Conservation (phyloP, 2,113 vertebrate species). For the Mormyrus lacerda region DNA sequence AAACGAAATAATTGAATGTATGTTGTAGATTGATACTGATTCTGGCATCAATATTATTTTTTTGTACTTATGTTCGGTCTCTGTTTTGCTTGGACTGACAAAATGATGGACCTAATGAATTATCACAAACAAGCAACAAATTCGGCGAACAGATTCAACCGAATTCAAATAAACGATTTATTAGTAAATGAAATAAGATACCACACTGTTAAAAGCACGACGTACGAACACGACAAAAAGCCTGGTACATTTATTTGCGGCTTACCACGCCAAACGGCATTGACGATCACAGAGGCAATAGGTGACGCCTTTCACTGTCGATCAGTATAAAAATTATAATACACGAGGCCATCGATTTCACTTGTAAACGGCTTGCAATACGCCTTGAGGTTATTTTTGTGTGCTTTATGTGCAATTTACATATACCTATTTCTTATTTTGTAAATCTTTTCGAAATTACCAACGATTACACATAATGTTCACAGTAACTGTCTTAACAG, state of each 20-base stretch:
- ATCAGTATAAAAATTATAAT: not conserved
- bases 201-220: not conserved
- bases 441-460: not conserved
- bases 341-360: not conserved
- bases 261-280: not conserved
- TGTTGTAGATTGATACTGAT: not conserved
- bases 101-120: not conserved
- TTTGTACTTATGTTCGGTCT: not conserved
- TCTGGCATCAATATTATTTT: not conserved
- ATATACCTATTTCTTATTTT: not conserved
- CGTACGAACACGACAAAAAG: not conserved
- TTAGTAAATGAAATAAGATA: not conserved
- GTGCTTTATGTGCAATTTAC: not conserved
- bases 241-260: not conserved
- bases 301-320: slow-evolving; percentile 14
- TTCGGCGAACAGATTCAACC: not conserved
- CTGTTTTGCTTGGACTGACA: not conserved
- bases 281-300: not conserved
- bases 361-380: not conserved
- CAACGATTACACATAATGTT: not conserved
- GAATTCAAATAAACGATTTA: not conserved
- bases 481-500: not conserved
- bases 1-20: not conserved
- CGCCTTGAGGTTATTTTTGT: not conserved
- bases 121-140: not conserved